These are phyloP conservation scores for Rhaphigaster nebulosa DNA, from an alignment of 2,888 invertebrate genomes.

Conservation along the genomic window DNA sequence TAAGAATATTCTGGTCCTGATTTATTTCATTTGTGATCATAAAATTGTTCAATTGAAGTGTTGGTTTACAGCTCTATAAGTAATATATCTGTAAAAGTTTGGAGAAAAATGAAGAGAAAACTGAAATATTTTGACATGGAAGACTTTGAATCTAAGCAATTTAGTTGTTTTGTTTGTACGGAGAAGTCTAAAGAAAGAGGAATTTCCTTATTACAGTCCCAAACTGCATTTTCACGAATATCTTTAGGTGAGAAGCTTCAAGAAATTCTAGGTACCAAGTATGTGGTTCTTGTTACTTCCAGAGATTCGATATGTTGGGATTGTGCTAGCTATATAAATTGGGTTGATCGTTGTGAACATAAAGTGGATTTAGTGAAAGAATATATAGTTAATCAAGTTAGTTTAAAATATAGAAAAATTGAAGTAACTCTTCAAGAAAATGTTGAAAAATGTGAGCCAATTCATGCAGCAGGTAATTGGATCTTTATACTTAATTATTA, in stretches of 20 bases:
- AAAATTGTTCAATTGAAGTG: background rate
- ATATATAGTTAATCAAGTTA: conserved; percentile 59
- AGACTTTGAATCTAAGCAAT: conserved; percentile 36
- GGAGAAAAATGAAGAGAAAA: conserved; percentile 26
- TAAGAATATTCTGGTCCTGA: background rate
- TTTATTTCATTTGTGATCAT: background rate
- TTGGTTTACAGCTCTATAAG: background rate
- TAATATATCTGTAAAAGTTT: background rate
- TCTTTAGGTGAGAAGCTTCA: conserved; percentile 63
- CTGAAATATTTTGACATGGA: background rate
- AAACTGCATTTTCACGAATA: conserved; percentile 62
- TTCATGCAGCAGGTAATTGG: conserved; percentile 5
- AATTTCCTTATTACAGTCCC: conserved; percentile 60
- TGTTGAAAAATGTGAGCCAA: conserved; percentile 1
- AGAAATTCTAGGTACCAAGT: conserved; percentile 63
- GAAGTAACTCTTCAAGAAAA: conserved; percentile 60
- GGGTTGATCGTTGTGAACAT: conserved; percentile 62
- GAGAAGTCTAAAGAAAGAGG: conserved; percentile 61
- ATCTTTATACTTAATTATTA: background rate
- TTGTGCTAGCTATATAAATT: conserved; percentile 63
- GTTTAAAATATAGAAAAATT: conserved; percentile 62
- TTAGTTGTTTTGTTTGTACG: conserved; percentile 61
- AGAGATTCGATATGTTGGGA: conserved; percentile 63
- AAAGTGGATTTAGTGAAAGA: conserved; percentile 62
- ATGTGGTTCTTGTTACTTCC: conserved; percentile 60